phyloP scores from a whole-genome alignment of 2,113 vertebrate species.

The Echinops telfairi region DNA sequence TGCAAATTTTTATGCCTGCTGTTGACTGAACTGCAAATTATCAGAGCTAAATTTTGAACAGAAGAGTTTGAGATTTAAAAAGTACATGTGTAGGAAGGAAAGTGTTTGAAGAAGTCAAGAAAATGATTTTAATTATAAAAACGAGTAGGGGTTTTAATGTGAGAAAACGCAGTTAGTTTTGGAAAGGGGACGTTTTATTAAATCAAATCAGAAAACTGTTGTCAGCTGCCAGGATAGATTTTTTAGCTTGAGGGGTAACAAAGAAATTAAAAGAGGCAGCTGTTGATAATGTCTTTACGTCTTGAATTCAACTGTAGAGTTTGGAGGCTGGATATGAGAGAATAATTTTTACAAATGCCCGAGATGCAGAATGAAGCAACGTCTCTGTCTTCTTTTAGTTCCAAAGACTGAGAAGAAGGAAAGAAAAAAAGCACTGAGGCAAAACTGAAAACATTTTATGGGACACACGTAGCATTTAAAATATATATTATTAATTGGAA shows the following conservation, averaged over 20 bases:
- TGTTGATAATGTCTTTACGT: slow-evolving; percentile 65
- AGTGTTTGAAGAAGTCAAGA: slow-evolving; percentile 50
- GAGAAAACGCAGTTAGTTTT: not conserved
- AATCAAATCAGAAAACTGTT: slow-evolving; percentile 52
- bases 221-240: not conserved
- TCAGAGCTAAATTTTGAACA: slow-evolving; percentile 22
- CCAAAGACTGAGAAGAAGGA: slow-evolving; percentile 27
- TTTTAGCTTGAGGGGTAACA: not conserved
- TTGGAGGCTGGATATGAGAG: slow-evolving; percentile 18
- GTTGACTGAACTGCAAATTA: slow-evolving; percentile 41
- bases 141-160: not conserved
- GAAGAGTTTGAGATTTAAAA: slow-evolving; percentile 8
- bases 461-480: not conserved
- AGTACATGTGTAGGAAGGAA: slow-evolving; percentile 35
- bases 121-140: slow-evolving; percentile 69
- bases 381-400: slow-evolving; percentile 43
- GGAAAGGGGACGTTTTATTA: slow-evolving; percentile 1
- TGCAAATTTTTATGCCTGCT: slow-evolving; percentile 41
- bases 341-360: slow-evolving; percentile 58
- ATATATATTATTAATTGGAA: not conserved
- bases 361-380: slow-evolving; percentile 46
- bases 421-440: not conserved
- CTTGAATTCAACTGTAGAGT: slow-evolving; percentile 64
- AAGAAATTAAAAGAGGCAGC: slow-evolving; percentile 78
- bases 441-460: slow-evolving; percentile 48